phyloP scores from a whole-genome alignment of 37 sponge, comb jelly and placozoan genomes.

The Ianthella basta region DNA sequence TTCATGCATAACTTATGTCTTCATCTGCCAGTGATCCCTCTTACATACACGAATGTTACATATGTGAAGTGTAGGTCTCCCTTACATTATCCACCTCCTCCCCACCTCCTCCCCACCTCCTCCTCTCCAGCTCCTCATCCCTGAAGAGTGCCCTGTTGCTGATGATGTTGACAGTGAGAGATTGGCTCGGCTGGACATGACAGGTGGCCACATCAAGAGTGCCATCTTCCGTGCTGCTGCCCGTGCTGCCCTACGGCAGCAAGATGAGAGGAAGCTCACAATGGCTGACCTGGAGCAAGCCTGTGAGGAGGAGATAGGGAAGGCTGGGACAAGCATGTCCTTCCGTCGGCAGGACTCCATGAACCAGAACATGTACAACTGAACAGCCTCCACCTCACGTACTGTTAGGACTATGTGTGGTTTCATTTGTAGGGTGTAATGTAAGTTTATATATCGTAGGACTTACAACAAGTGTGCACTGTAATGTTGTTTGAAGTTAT shows the following conservation, averaged over 20 bases:
- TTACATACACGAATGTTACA: too few relatives aligned
- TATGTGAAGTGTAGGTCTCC: too few relatives aligned
- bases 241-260: constrained; percentile 67
- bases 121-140: constrained; percentile 61
- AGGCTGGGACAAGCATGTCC: constrained; percentile 57
- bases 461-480: too few relatives aligned
- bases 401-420: too few relatives aligned
- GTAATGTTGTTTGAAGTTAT: too few relatives aligned
- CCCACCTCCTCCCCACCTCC: too few relatives aligned
- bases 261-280: constrained; percentile 47
- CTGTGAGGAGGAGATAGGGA: constrained; percentile 69
- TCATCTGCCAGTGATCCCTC: too few relatives aligned
- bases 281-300: constrained; percentile 68
- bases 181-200: constrained; percentile 70
- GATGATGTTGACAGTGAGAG: constrained; percentile 70
- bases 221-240: constrained; percentile 78
- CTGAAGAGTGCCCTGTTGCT: constrained; percentile 71
- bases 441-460: too few relatives aligned
- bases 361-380: constrained; percentile 64
- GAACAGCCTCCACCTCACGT: not conserved
- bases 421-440: too few relatives aligned
- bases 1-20: too few relatives aligned
- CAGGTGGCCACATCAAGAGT: constrained; percentile 78
- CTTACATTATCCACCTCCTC: too few relatives aligned
- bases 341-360: constrained; percentile 72